Evolutionary conservation across 2,113 vertebrate species (phyloP).

Genomic region (Lanius ludovicianus): DNA sequence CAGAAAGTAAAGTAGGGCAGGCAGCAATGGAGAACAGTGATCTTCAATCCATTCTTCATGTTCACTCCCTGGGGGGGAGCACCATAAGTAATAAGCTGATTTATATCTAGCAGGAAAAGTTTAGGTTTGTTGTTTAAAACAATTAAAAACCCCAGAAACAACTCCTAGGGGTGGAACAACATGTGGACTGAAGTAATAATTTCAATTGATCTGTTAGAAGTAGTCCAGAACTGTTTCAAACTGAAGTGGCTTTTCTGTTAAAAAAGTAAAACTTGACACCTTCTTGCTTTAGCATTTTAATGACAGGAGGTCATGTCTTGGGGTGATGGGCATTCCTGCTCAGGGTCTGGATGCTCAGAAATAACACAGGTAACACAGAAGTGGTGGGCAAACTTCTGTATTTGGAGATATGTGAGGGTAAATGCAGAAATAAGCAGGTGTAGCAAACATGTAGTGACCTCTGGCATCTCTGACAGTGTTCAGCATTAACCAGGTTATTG

Average conservation of each 20-base stretch:
- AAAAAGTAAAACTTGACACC: background rate
- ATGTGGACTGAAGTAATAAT: accelerated
- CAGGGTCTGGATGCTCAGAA: background rate
- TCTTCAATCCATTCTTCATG: background rate
- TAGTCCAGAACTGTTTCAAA: background rate
- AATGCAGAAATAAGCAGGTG: background rate
- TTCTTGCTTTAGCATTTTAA: background rate
- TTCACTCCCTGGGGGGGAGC: background rate
- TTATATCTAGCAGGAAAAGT: background rate
- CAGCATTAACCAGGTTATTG: background rate
- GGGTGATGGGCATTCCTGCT: background rate
- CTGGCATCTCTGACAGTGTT: background rate
- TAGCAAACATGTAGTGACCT: background rate
- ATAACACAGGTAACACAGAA: accelerated
- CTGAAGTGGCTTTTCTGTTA: background rate
- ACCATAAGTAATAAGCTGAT: background rate
- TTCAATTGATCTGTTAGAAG: background rate
- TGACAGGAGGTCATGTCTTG: background rate
- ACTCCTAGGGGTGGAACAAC: background rate
- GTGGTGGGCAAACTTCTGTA: background rate
- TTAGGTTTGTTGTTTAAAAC: background rate
- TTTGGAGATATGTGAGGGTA: background rate
- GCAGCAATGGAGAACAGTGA: background rate
- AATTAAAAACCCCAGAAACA: background rate
- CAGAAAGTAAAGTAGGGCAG: background rate